Evolutionary conservation across 2,113 vertebrate genomes (phyloP), one percentile per base, ranked within the genome.

Genomic region (Fulica atra): DNA sequence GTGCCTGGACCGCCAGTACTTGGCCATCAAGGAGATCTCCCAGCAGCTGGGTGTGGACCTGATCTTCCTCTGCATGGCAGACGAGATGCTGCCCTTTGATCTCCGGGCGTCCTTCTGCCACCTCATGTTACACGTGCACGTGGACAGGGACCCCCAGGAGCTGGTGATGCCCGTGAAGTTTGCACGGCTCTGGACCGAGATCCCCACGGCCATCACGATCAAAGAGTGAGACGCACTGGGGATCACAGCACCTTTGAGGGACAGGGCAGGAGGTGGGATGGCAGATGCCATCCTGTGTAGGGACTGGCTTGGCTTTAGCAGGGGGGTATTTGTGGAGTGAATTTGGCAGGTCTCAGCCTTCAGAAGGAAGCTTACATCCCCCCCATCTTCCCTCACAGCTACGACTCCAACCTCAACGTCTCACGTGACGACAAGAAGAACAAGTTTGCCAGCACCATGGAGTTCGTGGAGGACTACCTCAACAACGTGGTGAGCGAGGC

Each of bases 1-100:
- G 99, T 99, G 99, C 96, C 97, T 99, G 97, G 99, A 99, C 97
- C 99, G 99, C 42, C 99, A 99, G 96, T 99, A 99, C 92, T 93
- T 99, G 95, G 99, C 99, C 92, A 99, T 99, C 14, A 98, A 99
- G 15, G 99, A 99, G 97, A 99, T 99, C 97, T 99, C 99, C 78
- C 99, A 99, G 97, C 99, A 99, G 97, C 97, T 99, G 97, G 99
- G 99, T 2, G 98, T 99, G 73, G 99, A 99, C 89, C 98, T 99
- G 64, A 99, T 99, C 97, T 99, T 99, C 95, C 98, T 99, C 81
- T 99, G 99, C 97, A 99, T 99, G 99, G 99, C 99, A 26, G 99
- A 99, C 5, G 99, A 99, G 97, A 98, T 98, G 81, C 97, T 99
- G 95, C 99, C 99, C 88, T 99, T 99, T 26, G 99, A 99, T 96